phyloP scores from a whole-genome alignment of 2,888 invertebrate genomes.

The Heterodera filipjevi region DNA sequence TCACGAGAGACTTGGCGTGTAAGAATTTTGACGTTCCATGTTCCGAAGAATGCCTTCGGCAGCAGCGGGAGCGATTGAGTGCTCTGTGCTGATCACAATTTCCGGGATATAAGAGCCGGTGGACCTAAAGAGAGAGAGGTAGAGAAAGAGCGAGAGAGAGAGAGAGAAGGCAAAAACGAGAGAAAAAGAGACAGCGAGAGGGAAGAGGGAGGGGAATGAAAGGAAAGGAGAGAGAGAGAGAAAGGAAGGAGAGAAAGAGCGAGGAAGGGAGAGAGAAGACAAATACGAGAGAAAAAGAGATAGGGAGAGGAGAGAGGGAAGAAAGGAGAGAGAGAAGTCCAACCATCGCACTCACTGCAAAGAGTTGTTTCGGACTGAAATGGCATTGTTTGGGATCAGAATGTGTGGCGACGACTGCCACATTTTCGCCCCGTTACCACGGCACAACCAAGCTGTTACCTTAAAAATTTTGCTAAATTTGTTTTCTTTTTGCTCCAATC shows the following conservation, averaged over 20 bases:
- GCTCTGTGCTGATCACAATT: conserved; percentile 59
- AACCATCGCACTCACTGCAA: conserved; percentile 37
- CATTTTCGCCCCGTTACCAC: conserved; percentile 41
- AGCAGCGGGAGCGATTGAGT: background rate
- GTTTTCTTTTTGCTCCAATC: too few species aligned
- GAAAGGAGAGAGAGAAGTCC: background rate
- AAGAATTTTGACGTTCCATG: conserved; percentile 42
- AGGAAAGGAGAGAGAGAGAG: background rate
- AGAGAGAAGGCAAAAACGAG: background rate
- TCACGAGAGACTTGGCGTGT: conserved; percentile 48
- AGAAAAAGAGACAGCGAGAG: background rate
- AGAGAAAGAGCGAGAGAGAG: background rate
- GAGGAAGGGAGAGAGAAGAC: background rate
- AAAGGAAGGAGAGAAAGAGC: background rate
- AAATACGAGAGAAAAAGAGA: background rate
- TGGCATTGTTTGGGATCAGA: conserved; percentile 36
- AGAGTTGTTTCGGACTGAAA: conserved; percentile 35
- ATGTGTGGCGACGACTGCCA: conserved; percentile 51
- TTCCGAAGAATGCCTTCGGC: conserved; percentile 8
- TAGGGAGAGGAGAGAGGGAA: background rate
- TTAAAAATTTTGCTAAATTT: conserved; percentile 18
- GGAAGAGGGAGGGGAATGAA: too few species aligned
- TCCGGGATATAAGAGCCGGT: conserved; percentile 58
- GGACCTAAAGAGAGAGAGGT: conserved; percentile 40
- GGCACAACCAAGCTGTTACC: conserved; percentile 59